phyloP scores from a whole-genome alignment of 2,113 vertebrate genomes.

The Oenanthe oenanthe region DNA sequence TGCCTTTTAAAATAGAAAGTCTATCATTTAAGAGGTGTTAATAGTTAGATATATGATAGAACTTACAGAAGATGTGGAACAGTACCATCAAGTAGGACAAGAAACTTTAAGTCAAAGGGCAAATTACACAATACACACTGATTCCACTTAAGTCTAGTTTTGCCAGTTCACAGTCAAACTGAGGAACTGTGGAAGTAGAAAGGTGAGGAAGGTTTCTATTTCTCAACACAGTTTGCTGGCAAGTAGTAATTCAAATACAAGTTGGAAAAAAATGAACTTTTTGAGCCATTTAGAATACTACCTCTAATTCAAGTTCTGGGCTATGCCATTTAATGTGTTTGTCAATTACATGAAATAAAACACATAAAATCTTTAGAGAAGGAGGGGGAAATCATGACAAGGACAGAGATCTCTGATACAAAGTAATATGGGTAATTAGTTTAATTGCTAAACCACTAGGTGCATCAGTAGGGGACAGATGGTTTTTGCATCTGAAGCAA shows the following conservation, averaged over 20 bases:
- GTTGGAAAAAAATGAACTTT: background rate
- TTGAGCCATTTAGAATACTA: background rate
- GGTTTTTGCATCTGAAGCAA: background rate
- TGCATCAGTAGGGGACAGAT: background rate
- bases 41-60: background rate
- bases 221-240: background rate
- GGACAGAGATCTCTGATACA: background rate
- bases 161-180: background rate
- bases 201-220: background rate
- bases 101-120: background rate
- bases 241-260: background rate
- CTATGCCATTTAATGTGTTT: background rate
- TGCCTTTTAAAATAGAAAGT: background rate
- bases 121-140: background rate
- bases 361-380: background rate
- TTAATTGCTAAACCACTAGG: background rate
- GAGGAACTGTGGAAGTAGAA: background rate
- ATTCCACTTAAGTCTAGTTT: background rate
- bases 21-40: background rate
- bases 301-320: background rate
- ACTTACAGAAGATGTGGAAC: background rate
- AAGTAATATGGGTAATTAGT: background rate
- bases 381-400: background rate
- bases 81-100: background rate
- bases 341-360: background rate